Conservation (phyloP, 2,888 invertebrate genomes). For the Tetramorium bicarinatum region DNA sequence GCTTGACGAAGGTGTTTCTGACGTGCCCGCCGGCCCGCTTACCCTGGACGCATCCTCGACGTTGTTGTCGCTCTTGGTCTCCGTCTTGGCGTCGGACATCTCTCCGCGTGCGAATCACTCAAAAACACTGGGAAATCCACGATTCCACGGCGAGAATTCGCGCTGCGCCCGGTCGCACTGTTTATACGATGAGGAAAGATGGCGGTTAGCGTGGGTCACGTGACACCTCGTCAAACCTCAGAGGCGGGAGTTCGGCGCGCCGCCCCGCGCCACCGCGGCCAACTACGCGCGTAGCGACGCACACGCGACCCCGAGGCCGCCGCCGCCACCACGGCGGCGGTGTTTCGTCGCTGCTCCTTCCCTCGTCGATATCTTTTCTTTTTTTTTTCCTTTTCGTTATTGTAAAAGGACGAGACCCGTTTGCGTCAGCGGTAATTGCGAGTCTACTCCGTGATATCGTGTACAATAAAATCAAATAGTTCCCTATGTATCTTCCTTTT, state of each 20-base stretch:
- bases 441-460: background rate
- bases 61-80: constrained; percentile 85
- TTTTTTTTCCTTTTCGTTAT: background rate
- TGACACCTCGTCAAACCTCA: constrained; percentile 82
- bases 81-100: constrained; percentile 86
- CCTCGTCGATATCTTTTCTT: background rate
- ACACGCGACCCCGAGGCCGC: constrained; percentile 10
- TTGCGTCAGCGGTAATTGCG: background rate
- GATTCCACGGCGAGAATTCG: constrained; percentile 83
- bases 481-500: background rate
- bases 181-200: constrained; percentile 88
- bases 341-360: background rate
- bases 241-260: constrained; percentile 83
- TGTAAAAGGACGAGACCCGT: background rate
- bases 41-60: constrained; percentile 86
- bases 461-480: background rate
- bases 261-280: constrained; percentile 65
- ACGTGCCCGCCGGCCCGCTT: constrained; percentile 69
- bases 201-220: constrained; percentile 90
- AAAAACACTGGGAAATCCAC: constrained; percentile 82
- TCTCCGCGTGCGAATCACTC: constrained; percentile 81
- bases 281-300: constrained; percentile 76
- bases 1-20: constrained; percentile 82
- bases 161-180: constrained; percentile 87
- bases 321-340: background rate